Evolutionary conservation across 2,113 vertebrate species (phyloP).

Genomic region (Psilopsiagon aymara): DNA sequence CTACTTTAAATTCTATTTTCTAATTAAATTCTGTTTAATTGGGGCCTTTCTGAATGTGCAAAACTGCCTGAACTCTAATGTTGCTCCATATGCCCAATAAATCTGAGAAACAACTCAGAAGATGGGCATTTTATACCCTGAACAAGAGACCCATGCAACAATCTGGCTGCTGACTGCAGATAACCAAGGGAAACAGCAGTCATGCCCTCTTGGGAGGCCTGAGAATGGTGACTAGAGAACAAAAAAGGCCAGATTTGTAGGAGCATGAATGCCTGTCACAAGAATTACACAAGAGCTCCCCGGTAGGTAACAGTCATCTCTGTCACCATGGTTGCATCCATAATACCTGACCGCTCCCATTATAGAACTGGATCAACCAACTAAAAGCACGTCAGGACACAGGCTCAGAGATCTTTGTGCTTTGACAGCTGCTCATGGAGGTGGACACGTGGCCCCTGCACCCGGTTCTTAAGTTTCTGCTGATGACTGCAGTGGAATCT

Average conservation of each 20-base stretch:
- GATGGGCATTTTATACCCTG: neutral
- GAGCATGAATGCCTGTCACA: neutral
- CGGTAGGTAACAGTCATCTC: neutral
- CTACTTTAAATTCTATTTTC: neutral
- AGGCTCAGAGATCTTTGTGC: neutral
- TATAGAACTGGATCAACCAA: neutral
- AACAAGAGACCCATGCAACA: neutral
- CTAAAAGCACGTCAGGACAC: neutral
- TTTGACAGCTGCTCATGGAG: neutral
- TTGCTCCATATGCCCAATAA: neutral
- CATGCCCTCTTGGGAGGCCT: neutral
- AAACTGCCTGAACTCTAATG: neutral
- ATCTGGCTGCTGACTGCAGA: neutral
- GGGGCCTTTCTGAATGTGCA: neutral
- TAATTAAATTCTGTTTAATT: neutral
- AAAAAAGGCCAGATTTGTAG: neutral
- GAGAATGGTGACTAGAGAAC: neutral
- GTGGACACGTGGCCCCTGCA: neutral
- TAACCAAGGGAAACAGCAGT: neutral
- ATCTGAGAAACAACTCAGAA: neutral
- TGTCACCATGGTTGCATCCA: neutral
- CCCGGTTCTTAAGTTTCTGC: constrained; percentile 9
- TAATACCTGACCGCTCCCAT: neutral
- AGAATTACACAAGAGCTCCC: neutral
- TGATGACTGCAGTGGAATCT: constrained; percentile 24